Percentiles rank a stretch among this genome's conserved stretches.
Evolutionary conservation across 1,140 invertebrate genomes (phyloP).

Genomic region (Cydia splendana): DNA sequence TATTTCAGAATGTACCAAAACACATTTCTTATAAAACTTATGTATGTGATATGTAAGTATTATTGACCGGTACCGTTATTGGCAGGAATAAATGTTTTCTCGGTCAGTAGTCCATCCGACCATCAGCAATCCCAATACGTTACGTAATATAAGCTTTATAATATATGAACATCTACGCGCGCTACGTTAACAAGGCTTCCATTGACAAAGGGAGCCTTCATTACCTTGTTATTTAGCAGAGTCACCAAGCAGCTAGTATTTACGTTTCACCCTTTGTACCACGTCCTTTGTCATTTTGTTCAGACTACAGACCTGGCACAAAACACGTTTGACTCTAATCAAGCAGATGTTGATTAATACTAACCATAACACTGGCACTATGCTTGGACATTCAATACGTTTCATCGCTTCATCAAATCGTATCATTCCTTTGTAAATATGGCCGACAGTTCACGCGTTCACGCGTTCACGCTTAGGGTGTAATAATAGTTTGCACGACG

Average conservation of each 20-base stretch:
- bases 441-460: slow-evolving; percentile 4
- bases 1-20: too few relatives aligned
- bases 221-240: slow-evolving; percentile 22
- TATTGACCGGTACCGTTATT: too few relatives aligned
- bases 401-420: neutral
- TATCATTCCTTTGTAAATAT: slow-evolving; percentile 14
- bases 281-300: neutral
- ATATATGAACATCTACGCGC: neutral
- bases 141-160: neutral
- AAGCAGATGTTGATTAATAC: neutral
- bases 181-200: neutral
- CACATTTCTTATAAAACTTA: too few relatives aligned
- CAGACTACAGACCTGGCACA: neutral
- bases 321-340: neutral
- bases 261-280: slow-evolving; percentile 13
- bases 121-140: too few relatives aligned
- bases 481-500: slow-evolving; percentile 33
- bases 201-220: slow-evolving; percentile 10
- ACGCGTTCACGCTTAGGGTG: slow-evolving; percentile 6
- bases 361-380: neutral
- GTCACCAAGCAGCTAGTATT: slow-evolving; percentile 13
- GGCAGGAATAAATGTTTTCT: too few relatives aligned
- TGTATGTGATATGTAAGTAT: too few relatives aligned
- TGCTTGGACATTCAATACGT: slow-evolving; percentile 15
- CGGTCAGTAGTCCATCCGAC: too few relatives aligned